Base-by-base conservation (phyloP, 2,113 vertebrate species). In the Seriola quinqueradiata region DNA sequence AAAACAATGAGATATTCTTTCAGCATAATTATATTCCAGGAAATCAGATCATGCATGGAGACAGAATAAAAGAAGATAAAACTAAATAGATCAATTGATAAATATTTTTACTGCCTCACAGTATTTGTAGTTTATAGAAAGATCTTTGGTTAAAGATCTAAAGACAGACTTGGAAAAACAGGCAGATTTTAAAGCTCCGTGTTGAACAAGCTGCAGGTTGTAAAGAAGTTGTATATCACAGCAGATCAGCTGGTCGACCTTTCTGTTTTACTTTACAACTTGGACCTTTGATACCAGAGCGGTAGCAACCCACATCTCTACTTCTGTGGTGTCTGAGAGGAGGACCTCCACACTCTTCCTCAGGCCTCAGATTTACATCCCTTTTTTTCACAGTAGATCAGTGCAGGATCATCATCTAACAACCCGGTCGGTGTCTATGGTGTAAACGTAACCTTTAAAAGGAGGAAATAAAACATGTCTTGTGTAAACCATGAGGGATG, bases 391-490 rank as follows among this genome's bases (percentile, higher is more conserved):
- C 9, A 0, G 25, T 1, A 3, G 34, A 54, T 61, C 23, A 34
- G 34, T 25, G 54, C 34, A 3, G 40, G 40, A 68, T 63, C 46
- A 4, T 4, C 5, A 57, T 57, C 44, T 11, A 4, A 25, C 25
- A 10, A 8, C 38, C 21, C 11, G 0, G 25, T 59, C 21, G 4
- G 16, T 5, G 48, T 50, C 16, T 5, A 4, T 7, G 3, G 7
- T 16, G 60, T 77, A 69, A 61, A 72, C 68, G 19, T 32, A 73
- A 81, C 50, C 84, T 81, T 74, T 73, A 34, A 46, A 70, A 19
- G 46, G 11, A 48, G 46, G 46, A 17, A 48, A 46, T 14, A 38
- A 46, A 46, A 46, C 44, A 46, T 14, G 44, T 14, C 44, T 14
- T 32, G 23, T 3, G 25, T 34, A 48, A 59, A 60, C 28, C 25